Conservation (phyloP, 2,797 vertebrate genomes). For the Gastrophryne carolinensis region DNA sequence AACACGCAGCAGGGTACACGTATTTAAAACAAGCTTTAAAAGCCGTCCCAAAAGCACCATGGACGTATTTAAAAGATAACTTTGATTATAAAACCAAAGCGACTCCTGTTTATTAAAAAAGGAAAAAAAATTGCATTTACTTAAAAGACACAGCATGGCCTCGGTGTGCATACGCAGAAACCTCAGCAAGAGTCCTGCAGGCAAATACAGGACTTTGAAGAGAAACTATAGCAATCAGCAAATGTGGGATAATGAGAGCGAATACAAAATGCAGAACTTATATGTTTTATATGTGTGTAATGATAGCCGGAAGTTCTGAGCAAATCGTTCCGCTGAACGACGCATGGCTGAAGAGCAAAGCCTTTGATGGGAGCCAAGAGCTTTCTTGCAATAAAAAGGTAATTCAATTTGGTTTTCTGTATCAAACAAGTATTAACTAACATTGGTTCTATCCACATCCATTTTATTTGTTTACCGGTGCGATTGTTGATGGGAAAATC, state of each 20-base stretch:
- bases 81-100: slow-evolving; percentile 14
- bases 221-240: slow-evolving; percentile 18
- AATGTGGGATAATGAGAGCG: slow-evolving; percentile 11
- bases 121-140: slow-evolving; percentile 28
- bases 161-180: neutral
- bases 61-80: neutral
- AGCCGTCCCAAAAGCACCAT: neutral
- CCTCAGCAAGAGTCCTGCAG: neutral
- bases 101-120: neutral
- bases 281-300: neutral
- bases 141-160: slow-evolving; percentile 33
- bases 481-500: no score
- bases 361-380: neutral
- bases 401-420: neutral
- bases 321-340: neutral
- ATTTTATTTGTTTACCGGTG: no score
- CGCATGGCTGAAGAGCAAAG: neutral
- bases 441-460: no score
- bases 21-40: neutral
- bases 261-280: neutral
- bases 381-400: neutral
- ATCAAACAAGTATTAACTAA: no score
- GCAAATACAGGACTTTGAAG: slow-evolving; percentile 33
- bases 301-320: neutral
- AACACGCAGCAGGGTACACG: slow-evolving; percentile 6